Evolutionary conservation across 2,888 invertebrate genomes (phyloP), one percentile per base, ranked within the genome.

Genomic region (Tetragonisca angustula): DNA sequence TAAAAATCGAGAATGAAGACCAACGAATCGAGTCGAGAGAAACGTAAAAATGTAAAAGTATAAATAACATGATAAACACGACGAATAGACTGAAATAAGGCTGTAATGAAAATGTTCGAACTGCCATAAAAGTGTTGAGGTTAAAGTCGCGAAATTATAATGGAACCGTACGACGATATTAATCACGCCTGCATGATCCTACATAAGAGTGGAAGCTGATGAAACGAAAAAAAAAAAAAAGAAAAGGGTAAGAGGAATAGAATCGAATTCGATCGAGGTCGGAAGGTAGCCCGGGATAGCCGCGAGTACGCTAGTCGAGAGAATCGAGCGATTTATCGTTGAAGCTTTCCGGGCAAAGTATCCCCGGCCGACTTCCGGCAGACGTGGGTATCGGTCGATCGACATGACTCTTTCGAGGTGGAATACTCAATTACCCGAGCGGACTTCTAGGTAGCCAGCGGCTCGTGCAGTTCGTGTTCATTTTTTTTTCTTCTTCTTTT

Each of bases 351-450:
- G 91, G 82, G 92, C 92, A 91, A 89, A 92, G 91, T 92, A 93
- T 92, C 92, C 56, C 91, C 43, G 84, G 89, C 89, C 90, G 92
- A 93, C 93, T 93, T 93, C 93, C 93, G 93, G 93, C 91, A 91
- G 91, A 90, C 88, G 85, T 85, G 76, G 87, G 89, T 93, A 93
- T 93, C 93, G 91, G 89, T 88, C 91, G 92, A 93, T 93, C 93
- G 93, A 93, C 93, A 92, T 92, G 92, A 89, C 92, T 92, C 90
- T 91, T 90, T 90, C 92, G 90, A 90, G 89, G 87, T 88, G 89
- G 92, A 93, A 93, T 93, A 93, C 93, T 93, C 93, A 93, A 93
- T 93, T 93, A 93, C 86, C 88, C 76, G 76, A 52, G 68, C 86
- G 56, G 76, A 71, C 83, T 83, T 77, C 83, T 77, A 82, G 83